phyloP scores from a whole-genome alignment of 2,113 vertebrate genomes.

The Raja brachyura region DNA sequence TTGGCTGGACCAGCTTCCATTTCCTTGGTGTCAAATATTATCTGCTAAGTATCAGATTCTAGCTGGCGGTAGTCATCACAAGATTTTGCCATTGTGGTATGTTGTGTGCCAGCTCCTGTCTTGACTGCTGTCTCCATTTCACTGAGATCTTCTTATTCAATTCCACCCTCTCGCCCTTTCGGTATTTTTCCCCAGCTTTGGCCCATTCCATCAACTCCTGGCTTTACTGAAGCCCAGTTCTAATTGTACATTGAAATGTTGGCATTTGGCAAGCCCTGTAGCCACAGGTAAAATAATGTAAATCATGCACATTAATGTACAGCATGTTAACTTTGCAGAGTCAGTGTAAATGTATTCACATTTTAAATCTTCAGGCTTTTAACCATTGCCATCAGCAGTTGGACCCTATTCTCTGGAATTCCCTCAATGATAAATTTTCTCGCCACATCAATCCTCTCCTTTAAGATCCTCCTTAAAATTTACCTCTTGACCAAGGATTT shows the following conservation, averaged over 20 bases:
- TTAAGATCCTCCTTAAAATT: too few species aligned
- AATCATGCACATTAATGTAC: background rate
- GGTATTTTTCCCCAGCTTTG: background rate
- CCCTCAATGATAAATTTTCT: too few species aligned
- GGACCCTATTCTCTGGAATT: too few species aligned
- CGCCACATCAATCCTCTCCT: too few species aligned
- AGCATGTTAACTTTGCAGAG: background rate
- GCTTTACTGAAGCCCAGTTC: background rate
- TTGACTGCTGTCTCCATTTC: conserved; percentile 3
- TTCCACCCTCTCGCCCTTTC: background rate
- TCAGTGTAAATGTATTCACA: background rate
- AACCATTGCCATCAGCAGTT: too few species aligned
- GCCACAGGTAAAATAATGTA: background rate
- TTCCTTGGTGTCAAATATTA: background rate
- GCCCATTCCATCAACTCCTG: background rate
- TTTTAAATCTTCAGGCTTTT: background rate
- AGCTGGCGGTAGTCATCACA: background rate
- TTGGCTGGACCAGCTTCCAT: background rate
- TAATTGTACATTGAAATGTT: background rate
- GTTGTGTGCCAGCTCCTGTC: background rate
- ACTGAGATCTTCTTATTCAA: background rate
- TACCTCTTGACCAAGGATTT: background rate
- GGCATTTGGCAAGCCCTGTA: background rate
- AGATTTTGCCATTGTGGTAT: background rate
- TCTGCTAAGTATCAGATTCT: background rate